A percentile compares a stretch with the other conserved stretches of the same genome.
Evolutionary conservation across 53 echinoderm and acorn worm species (phyloP).

Genomic region (Hippasteria phrygiana): DNA sequence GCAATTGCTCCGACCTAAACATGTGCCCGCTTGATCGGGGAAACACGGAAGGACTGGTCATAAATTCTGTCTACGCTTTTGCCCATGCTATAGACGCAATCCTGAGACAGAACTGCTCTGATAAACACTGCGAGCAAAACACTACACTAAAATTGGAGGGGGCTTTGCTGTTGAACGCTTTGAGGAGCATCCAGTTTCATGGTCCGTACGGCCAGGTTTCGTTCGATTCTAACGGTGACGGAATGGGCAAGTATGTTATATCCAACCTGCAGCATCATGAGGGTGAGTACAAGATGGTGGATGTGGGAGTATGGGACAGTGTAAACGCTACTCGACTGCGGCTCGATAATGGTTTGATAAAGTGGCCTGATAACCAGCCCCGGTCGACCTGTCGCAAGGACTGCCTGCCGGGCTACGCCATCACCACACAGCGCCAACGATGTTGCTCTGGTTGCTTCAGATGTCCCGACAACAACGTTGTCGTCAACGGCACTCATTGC

Average conservation of each 20-base stretch:
- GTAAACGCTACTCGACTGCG: conserved; percentile 41
- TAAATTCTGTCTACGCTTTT: conserved; percentile 43
- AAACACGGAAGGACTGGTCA: conserved; percentile 44
- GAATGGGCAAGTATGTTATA: conserved; percentile 51
- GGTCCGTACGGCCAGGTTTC: conserved; percentile 42
- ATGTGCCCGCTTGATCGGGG: conserved; percentile 37
- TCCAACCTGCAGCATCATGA: conserved; percentile 34
- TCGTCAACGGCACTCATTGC: conserved; percentile 68
- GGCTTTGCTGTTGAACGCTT: neutral
- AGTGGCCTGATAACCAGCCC: conserved; percentile 51
- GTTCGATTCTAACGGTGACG: conserved; percentile 66
- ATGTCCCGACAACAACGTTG: conserved; percentile 65
- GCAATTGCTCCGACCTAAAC: conserved; percentile 24
- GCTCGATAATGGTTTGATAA: conserved; percentile 49
- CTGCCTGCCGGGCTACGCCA: conserved; percentile 56
- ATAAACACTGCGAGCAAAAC: neutral
- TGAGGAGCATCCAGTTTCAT: conserved; percentile 6
- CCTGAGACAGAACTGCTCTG: conserved; percentile 2
- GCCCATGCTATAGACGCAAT: conserved; percentile 41
- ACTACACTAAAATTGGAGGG: neutral
- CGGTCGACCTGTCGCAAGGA: conserved; percentile 74
- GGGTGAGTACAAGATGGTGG: conserved; percentile 23
- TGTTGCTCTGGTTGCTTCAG: conserved; percentile 83
- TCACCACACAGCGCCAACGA: conserved; percentile 42
- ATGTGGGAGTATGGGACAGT: conserved; percentile 65